phyloP scores from a whole-genome alignment of 2,888 invertebrate genomes.

The Trachelus troglodyta region DNA sequence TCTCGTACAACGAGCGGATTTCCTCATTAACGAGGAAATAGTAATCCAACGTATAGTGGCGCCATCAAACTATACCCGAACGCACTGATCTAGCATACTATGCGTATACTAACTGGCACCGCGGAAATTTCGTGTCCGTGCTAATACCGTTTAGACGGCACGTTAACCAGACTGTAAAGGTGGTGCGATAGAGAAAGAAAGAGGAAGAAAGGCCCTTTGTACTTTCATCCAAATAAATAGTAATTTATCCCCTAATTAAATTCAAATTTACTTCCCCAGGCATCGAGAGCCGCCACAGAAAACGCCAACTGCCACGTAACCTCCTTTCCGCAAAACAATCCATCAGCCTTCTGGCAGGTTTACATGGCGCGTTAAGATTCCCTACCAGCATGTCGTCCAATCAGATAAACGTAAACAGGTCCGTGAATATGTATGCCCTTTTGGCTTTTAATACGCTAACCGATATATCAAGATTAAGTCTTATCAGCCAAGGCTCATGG shows the following conservation, averaged over 20 bases:
- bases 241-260: slow-evolving; percentile 58
- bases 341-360: slow-evolving; percentile 60
- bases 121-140: background rate
- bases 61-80: background rate
- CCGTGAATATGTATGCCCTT: slow-evolving; percentile 57
- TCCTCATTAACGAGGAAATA: background rate
- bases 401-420: slow-evolving; percentile 58
- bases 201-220: too few species aligned
- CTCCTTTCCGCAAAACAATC: slow-evolving; percentile 52
- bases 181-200: background rate
- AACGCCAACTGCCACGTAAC: slow-evolving; percentile 32
- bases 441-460: slow-evolving; percentile 52
- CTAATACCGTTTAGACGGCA: background rate
- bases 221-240: slow-evolving; percentile 31
- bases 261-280: slow-evolving; percentile 49
- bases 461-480: slow-evolving; percentile 53
- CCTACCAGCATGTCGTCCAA: slow-evolving; percentile 43
- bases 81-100: background rate
- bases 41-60: background rate
- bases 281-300: slow-evolving; percentile 24
- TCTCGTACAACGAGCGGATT: background rate
- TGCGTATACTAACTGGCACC: background rate
- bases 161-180: background rate
- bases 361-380: slow-evolving; percentile 59
- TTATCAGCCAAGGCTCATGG: slow-evolving; percentile 28